Evolutionary conservation across 2,113 vertebrate species (phyloP).

Genomic region (Merops nubicus): DNA sequence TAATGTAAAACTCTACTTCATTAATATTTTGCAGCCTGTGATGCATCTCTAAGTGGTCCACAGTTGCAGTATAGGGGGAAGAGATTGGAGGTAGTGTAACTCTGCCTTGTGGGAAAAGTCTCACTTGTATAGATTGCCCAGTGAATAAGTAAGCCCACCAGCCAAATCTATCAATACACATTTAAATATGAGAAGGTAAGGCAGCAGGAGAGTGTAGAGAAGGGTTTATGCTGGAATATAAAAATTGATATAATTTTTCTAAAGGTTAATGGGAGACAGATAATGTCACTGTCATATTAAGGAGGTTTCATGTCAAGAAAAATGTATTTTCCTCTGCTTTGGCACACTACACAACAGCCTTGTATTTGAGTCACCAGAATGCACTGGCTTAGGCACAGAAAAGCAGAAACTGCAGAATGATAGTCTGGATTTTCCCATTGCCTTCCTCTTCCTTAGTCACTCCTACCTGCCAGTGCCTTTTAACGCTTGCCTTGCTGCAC

Average conservation of each 20-base stretch:
- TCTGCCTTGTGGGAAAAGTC: background rate
- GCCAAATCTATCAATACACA: accelerated
- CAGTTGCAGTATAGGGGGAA: background rate
- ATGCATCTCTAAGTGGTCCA: background rate
- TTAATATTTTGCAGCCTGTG: background rate
- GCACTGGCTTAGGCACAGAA: background rate
- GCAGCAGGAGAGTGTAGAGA: background rate
- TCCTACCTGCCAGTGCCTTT: background rate
- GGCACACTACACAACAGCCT: background rate
- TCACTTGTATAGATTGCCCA: background rate
- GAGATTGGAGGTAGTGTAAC: background rate
- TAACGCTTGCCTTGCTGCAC: background rate
- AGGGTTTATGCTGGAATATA: background rate
- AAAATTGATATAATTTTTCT: background rate
- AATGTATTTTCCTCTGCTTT: background rate
- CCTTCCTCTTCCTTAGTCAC: background rate
- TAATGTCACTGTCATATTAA: background rate
- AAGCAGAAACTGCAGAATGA: background rate
- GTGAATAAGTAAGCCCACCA: background rate
- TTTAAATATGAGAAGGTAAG: background rate
- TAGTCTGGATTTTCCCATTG: background rate
- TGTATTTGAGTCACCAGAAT: background rate
- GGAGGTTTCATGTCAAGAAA: background rate
- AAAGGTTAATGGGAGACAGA: background rate
- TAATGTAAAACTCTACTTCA: background rate